phyloP scores from a whole-genome alignment of 2,888 invertebrate species.

The Drosophila emarginata region DNA sequence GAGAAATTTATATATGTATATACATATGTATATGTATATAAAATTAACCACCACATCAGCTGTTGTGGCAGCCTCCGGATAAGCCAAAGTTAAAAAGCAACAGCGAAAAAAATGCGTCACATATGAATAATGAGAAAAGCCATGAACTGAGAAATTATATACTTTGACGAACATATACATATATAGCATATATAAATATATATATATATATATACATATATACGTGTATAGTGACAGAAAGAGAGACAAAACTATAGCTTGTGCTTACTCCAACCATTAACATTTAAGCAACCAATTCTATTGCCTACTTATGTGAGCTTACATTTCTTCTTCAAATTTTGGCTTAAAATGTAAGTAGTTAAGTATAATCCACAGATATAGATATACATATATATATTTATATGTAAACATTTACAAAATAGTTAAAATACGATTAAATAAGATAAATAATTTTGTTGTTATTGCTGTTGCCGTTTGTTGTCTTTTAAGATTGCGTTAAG shows the following conservation, averaged over 20 bases:
- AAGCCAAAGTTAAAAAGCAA: not conserved
- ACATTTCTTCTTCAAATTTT: not conserved
- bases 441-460: constrained; percentile 1
- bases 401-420: not conserved
- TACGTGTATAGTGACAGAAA: too few species aligned
- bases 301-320: constrained; percentile 15
- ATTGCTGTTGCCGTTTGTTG: not conserved
- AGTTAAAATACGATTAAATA: not conserved
- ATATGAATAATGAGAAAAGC: constrained; percentile 6
- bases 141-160: not conserved
- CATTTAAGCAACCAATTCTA: not conserved
- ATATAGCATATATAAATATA: not conserved
- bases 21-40: not conserved
- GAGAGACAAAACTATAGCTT: not conserved
- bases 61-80: not conserved
- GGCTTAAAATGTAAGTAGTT: not conserved
- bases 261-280: not conserved
- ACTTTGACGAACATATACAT: not conserved
- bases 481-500: not conserved
- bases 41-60: not conserved
- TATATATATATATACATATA: too few species aligned
- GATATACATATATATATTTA: too few species aligned
- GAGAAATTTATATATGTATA: not conserved
- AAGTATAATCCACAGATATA: not conserved
- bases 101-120: constrained; percentile 1